Evolutionary conservation across 2,888 invertebrate genomes (phyloP).

Genomic region (Lucinisca nassula): DNA sequence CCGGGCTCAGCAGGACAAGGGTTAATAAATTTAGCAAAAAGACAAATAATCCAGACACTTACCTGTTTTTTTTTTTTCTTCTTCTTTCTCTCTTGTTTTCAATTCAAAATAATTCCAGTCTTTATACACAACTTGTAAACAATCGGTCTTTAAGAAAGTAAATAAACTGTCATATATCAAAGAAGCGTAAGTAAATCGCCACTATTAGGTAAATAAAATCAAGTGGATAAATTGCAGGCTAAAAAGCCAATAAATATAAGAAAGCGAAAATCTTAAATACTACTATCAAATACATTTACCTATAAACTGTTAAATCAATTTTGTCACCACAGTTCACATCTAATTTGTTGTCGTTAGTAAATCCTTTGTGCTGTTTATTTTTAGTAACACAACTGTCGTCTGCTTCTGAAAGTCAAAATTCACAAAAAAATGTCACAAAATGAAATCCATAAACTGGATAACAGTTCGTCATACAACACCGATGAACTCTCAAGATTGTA

Average conservation of each 20-base stretch:
- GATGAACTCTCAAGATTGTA: constrained; percentile 1
- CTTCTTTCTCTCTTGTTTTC: background rate
- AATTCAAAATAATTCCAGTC: background rate
- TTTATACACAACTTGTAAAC: background rate
- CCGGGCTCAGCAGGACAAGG: too few relatives aligned
- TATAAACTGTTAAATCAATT: constrained; percentile 48
- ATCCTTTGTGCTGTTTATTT: constrained; percentile 64
- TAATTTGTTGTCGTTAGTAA: constrained; percentile 55
- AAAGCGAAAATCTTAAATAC: constrained; percentile 14
- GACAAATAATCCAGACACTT: too few relatives aligned
- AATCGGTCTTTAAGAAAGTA: background rate
- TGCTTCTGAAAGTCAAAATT: constrained; percentile 36
- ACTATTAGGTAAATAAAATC: background rate
- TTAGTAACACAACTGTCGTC: constrained; percentile 62
- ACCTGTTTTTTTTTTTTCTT: background rate
- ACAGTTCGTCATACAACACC: background rate
- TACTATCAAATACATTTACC: constrained; percentile 16
- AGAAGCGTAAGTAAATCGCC: background rate
- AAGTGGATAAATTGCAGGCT: constrained; percentile 1
- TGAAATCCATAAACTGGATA: background rate
- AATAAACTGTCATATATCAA: constrained; percentile 9
- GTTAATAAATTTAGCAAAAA: too few relatives aligned
- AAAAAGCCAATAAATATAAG: constrained; percentile 13
- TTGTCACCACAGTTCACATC: constrained; percentile 60
- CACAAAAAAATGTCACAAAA: background rate